phyloP scores from a whole-genome alignment of 2,888 invertebrate genomes.

The Prosapia bicincta region DNA sequence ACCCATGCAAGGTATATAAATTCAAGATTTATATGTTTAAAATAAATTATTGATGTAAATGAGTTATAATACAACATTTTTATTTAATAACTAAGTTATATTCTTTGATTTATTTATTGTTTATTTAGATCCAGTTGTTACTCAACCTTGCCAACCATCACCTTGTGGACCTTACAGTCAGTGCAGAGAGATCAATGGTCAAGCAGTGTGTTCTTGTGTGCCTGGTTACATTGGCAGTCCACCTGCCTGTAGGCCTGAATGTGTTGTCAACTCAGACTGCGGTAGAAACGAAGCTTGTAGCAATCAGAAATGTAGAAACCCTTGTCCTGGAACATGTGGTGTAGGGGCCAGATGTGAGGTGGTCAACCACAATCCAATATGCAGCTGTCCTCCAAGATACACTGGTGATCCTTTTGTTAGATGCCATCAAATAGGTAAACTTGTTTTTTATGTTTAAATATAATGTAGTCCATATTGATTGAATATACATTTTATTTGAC shows the following conservation, averaged over 20 bases:
- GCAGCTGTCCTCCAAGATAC: conserved; percentile 61
- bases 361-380: conserved; percentile 70
- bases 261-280: conserved; percentile 60
- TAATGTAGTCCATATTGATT: too few relatives aligned
- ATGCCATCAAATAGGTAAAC: conserved; percentile 53
- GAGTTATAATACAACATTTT: background rate
- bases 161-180: conserved; percentile 52
- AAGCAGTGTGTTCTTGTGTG: conserved; percentile 51
- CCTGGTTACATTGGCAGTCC: conserved; percentile 51
- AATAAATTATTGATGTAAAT: background rate
- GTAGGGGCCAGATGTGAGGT: conserved; percentile 67
- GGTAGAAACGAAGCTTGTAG: conserved; percentile 65
- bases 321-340: conserved; percentile 73
- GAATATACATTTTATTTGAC: background rate
- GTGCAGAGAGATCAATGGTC: conserved; percentile 50
- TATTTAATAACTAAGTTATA: background rate
- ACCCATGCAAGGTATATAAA: conserved; percentile 6
- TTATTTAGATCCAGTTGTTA: conserved; percentile 41
- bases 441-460: too few relatives aligned
- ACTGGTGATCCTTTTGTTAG: conserved; percentile 72
- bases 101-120: background rate
- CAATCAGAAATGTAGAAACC: conserved; percentile 72
- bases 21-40: background rate
- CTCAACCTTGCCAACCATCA: conserved; percentile 55
- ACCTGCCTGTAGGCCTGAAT: conserved; percentile 57